Evolutionary conservation across 2,888 invertebrate genomes (phyloP), one percentile per base, ranked within the genome.

Genomic region (Sminthurinus aureus): DNA sequence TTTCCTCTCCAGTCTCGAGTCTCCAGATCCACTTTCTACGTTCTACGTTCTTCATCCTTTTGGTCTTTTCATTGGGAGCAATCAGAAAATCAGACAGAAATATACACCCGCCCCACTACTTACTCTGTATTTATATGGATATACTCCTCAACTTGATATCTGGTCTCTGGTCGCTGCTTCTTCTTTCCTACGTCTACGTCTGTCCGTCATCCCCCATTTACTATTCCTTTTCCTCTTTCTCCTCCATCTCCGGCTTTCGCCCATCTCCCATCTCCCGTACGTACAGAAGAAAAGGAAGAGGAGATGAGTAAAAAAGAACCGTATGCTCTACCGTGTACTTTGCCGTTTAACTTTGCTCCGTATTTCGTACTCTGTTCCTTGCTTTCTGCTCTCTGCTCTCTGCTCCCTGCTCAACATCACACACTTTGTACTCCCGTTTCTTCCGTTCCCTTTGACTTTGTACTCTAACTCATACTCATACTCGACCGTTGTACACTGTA

Each of bases 171-270:
- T 4, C 38, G 6, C 1, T 38, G 1, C 38, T 38, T 4, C 38
- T 1, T 38, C 38, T 38, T n/a, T n/a, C 3, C 38, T 58, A 58
- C 73, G 8, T 15, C 24, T 12, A n/a, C n/a, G 24, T 26, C 22
- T 11, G 24, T 73, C 26, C 24, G 73, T 73, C 73, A 73, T 73
- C 73, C 73, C 73, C 73, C 73, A 73, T 73, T 73, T 73, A 11
- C 73, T 22, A 8, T 73, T 69, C 69, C 69, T 69, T 69, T 69
- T 58, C 58, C 58, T 58, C 9, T 13, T 58, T 58, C 9, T 58
- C 58, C 9, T 38, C 38, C 38, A 2, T 58, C 2, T 58, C 58
- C 18, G 4, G 13, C 9, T 58, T 58, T 58, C 58, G 1, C 58
- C 9, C 58, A 11, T 13, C 13, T 52, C 13, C 52, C 13, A 11